Conservation (phyloP, 2,113 vertebrate genomes). For the Ctenodactylus gundi region DNA sequence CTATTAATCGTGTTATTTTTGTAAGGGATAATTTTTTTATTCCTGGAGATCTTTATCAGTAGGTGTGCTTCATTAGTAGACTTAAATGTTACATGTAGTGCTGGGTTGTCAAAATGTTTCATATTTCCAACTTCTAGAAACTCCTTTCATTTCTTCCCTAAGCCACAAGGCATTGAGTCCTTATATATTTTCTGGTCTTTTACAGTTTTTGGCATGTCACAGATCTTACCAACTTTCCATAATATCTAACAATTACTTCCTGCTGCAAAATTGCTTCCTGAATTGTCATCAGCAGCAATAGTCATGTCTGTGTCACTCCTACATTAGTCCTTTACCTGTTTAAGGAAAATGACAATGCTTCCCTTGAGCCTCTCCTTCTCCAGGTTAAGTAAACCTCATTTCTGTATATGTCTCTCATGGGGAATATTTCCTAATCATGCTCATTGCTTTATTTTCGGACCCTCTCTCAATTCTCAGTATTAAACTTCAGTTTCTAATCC, state of each 20-base stretch:
- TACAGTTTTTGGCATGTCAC: background rate
- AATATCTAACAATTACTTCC: slow-evolving; percentile 6
- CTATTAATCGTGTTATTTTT: background rate
- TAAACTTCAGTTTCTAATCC: background rate
- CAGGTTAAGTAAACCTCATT: slow-evolving; percentile 61
- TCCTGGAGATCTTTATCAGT: background rate
- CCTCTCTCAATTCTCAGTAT: background rate
- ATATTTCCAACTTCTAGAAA: slow-evolving; percentile 22
- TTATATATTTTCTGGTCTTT: background rate
- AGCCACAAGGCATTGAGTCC: background rate
- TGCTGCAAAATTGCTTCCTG: background rate
- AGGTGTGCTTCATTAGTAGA: background rate
- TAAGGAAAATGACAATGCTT: slow-evolving; percentile 62
- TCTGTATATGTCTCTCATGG: slow-evolving; percentile 12
- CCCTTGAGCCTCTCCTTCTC: slow-evolving; percentile 48
- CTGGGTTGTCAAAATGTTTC: background rate
- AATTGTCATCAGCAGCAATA: slow-evolving; percentile 21
- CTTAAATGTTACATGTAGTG: background rate
- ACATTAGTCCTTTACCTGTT: slow-evolving; percentile 55
- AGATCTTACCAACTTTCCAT: background rate
- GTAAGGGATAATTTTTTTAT: background rate
- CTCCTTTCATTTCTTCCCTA: background rate
- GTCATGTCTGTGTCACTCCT: slow-evolving; percentile 31
- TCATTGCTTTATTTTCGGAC: slow-evolving; percentile 14
- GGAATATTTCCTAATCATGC: slow-evolving; percentile 44